These are phyloP conservation scores for Cheilosia scutellata DNA, from an alignment of 2,888 invertebrate genomes.

Conservation along the genomic window DNA sequence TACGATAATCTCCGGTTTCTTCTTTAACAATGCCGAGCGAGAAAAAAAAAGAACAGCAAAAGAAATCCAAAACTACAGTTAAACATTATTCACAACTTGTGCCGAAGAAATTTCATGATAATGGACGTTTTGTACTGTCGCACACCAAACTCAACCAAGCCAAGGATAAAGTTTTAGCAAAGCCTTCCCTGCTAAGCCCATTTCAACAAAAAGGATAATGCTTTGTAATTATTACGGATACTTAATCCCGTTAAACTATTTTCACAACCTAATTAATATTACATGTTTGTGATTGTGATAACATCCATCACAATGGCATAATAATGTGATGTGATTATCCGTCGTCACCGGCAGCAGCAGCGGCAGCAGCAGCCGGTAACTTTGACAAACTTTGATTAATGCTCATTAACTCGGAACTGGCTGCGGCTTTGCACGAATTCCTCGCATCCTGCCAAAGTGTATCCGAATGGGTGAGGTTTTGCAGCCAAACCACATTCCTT, in stretches of 20 bases:
- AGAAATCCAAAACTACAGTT: conserved; percentile 34
- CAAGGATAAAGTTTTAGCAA: conserved; percentile 45
- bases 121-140: conserved; percentile 36
- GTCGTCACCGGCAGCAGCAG: conserved; percentile 9
- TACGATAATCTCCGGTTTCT: conserved; percentile 15
- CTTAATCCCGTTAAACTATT: conserved; percentile 73
- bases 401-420: conserved; percentile 67
- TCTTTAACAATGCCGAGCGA: neutral
- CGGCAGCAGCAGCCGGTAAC: conserved; percentile 34
- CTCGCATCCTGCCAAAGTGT: conserved; percentile 6
- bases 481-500: conserved; percentile 46
- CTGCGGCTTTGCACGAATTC: conserved; percentile 46
- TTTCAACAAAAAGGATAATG: conserved; percentile 45
- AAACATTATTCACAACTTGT: conserved; percentile 53
- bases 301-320: conserved; percentile 65
- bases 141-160: conserved; percentile 26
- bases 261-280: conserved; percentile 69
- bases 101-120: conserved; percentile 19
- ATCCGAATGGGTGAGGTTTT: conserved; percentile 8
- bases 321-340: conserved; percentile 64
- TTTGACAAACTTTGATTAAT: conserved; percentile 69
- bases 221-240: conserved; percentile 66
- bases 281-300: conserved; percentile 65
- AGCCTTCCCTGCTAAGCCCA: conserved; percentile 22
- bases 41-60: neutral